Conservation (phyloP, 2,797 vertebrate species). For the Propithecus perrieri region DNA sequence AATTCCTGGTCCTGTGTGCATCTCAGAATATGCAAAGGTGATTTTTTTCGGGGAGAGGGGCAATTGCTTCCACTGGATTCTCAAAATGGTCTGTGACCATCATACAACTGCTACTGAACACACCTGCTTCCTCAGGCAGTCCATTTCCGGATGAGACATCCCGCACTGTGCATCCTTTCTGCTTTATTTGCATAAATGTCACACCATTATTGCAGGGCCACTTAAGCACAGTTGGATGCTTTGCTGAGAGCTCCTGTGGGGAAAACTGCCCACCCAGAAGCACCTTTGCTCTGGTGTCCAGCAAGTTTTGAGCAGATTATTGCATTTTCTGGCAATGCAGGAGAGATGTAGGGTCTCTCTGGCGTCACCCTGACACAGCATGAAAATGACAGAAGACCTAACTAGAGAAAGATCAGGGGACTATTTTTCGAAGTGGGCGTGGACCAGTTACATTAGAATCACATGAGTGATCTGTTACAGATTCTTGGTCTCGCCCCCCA, state of each 20-base stretch:
- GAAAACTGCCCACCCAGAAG: neutral
- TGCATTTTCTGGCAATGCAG: neutral
- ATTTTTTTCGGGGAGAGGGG: neutral
- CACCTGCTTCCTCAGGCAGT: neutral
- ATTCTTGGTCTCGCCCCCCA: neutral
- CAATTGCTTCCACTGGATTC: neutral
- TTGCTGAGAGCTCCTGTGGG: neutral
- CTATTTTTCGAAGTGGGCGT: neutral
- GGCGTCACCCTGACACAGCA: neutral
- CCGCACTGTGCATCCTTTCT: neutral
- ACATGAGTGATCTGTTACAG: neutral
- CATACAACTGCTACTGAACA: neutral
- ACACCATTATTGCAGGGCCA: neutral
- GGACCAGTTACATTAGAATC: neutral
- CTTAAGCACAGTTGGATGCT: neutral
- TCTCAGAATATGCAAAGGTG: neutral
- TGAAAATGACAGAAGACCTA: neutral
- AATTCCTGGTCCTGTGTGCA: neutral
- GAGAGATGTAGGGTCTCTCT: neutral
- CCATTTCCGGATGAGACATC: neutral
- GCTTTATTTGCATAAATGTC: slow-evolving; percentile 47
- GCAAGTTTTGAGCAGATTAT: neutral
- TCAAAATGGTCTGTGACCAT: neutral
- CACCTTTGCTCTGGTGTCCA: neutral
- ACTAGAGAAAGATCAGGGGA: neutral